Evolutionary conservation across 2,797 vertebrate species (phyloP).

Genomic region (Leuciscus waleckii): DNA sequence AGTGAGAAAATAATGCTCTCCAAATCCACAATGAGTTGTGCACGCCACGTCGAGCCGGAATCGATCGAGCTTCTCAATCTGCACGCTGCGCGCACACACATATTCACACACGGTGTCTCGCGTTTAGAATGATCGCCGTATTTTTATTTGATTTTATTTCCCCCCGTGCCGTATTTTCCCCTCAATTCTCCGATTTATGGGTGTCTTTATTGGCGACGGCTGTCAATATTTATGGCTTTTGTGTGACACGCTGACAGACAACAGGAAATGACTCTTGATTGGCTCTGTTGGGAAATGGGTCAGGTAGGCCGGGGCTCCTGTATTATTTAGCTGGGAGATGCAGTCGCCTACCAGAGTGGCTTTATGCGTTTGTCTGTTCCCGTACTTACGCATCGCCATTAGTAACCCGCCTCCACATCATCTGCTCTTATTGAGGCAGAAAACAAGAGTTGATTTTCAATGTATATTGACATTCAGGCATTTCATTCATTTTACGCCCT

Average conservation of each 20-base stretch:
- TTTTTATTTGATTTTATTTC: constrained; percentile 76
- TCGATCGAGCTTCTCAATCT: constrained; percentile 73
- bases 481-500: background rate
- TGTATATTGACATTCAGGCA: background rate
- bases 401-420: background rate
- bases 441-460: background rate
- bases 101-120: constrained; percentile 40
- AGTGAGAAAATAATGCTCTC: constrained; percentile 71
- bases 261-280: constrained; percentile 63
- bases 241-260: constrained; percentile 63
- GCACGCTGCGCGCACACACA: constrained; percentile 50
- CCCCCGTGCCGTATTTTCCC: constrained; percentile 43
- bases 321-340: constrained; percentile 61
- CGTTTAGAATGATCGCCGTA: constrained; percentile 55
- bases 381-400: background rate
- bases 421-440: constrained; percentile 1
- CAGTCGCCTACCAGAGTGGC: constrained; percentile 25
- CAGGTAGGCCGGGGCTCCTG: constrained; percentile 38
- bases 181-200: constrained; percentile 73
- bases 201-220: constrained; percentile 61
- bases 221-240: constrained; percentile 67
- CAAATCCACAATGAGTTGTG: constrained; percentile 73
- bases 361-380: constrained; percentile 40
- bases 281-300: constrained; percentile 57
- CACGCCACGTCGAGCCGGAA: constrained; percentile 56